phyloP scores from a whole-genome alignment of 2,888 invertebrate species.

The Prostheceraeus crozeri region DNA sequence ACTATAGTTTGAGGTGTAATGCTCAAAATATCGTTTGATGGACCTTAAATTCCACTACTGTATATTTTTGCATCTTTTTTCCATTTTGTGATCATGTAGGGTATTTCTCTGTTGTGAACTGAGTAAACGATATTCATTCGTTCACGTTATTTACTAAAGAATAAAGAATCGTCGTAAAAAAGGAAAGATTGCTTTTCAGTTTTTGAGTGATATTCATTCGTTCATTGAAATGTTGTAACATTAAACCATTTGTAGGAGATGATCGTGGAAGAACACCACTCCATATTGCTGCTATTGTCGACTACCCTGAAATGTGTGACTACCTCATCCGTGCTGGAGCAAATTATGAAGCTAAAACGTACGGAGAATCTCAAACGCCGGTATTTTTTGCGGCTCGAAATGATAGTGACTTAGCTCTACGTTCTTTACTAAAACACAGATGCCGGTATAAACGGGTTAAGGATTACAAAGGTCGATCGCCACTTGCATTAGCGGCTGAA shows the following conservation, averaged over 20 bases:
- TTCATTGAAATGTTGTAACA: slow-evolving; percentile 46
- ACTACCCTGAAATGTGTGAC: slow-evolving; percentile 52
- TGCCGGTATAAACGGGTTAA: slow-evolving; percentile 46
- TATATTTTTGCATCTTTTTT: too few species aligned
- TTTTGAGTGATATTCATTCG: too few species aligned
- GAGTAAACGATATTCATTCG: too few species aligned
- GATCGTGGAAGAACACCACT: slow-evolving; percentile 51
- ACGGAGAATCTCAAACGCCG: slow-evolving; percentile 50
- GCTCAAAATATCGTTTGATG: too few species aligned
- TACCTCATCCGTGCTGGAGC: slow-evolving; percentile 51
- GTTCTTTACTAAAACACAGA: slow-evolving; percentile 46
- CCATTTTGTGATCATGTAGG: too few species aligned
- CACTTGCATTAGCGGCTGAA: slow-evolving; percentile 54
- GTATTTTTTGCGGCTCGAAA: slow-evolving; percentile 53
- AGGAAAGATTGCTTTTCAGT: too few species aligned
- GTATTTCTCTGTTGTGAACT: too few species aligned
- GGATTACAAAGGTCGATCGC: slow-evolving; percentile 54
- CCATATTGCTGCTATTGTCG: slow-evolving; percentile 54
- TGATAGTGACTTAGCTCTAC: slow-evolving; percentile 49
- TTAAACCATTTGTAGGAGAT: slow-evolving; percentile 49
- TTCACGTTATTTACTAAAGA: too few species aligned
- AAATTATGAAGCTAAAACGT: slow-evolving; percentile 47
- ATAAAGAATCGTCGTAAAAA: too few species aligned
- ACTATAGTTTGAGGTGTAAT: too few species aligned
- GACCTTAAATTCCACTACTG: too few species aligned